Evolutionary conservation across 2,888 invertebrate species (phyloP).

Genomic region (Drosophila testacea): DNA sequence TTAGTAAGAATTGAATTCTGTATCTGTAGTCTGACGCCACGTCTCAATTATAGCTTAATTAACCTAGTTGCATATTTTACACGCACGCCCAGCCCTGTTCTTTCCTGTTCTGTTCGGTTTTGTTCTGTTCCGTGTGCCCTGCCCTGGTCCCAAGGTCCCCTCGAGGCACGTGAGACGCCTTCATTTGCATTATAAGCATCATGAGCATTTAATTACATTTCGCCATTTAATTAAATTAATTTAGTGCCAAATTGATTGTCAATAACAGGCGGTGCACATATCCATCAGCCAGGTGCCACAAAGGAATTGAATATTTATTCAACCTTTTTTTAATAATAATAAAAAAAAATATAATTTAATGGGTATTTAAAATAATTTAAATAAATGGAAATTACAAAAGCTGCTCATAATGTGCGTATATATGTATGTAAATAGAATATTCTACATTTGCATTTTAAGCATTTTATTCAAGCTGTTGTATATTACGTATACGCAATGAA

Average conservation of each 20-base stretch:
- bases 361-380: slow-evolving; percentile 26
- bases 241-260: slow-evolving; percentile 71
- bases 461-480: slow-evolving; percentile 5
- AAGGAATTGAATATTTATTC: slow-evolving; percentile 23
- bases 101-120: neutral
- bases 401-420: slow-evolving; percentile 5
- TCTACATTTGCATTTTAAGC: slow-evolving; percentile 6
- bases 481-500: slow-evolving; percentile 1
- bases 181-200: slow-evolving; percentile 70
- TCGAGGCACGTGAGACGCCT: slow-evolving; percentile 59
- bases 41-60: slow-evolving; percentile 77
- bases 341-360: slow-evolving; percentile 18
- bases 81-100: slow-evolving; percentile 42
- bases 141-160: slow-evolving; percentile 6
- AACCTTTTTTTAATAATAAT: neutral
- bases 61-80: slow-evolving; percentile 79
- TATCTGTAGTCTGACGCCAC: slow-evolving; percentile 32
- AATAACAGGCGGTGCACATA: slow-evolving; percentile 49
- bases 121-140: neutral
- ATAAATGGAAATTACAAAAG: slow-evolving; percentile 25
- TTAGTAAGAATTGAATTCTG: slow-evolving; percentile 4
- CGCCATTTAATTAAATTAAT: slow-evolving; percentile 81
- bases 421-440: neutral
- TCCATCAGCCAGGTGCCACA: slow-evolving; percentile 38
- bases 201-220: slow-evolving; percentile 78